These are phyloP conservation scores for Choristoneura fumiferana DNA, from an alignment of 1,140 invertebrate genomes.

Conservation along the genomic window DNA sequence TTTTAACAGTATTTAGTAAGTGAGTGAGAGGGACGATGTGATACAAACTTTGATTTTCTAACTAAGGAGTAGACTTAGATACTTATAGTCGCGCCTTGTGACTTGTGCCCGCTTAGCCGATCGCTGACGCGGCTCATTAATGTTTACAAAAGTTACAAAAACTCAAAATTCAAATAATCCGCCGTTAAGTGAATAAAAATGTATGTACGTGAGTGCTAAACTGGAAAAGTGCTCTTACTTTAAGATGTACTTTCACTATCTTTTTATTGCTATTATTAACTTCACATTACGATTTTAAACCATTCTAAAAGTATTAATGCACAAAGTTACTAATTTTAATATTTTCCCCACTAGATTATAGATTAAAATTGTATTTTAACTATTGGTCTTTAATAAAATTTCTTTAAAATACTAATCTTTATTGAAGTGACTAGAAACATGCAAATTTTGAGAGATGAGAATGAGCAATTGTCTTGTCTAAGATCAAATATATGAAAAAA, in stretches of 20 bases:
- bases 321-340: constrained; percentile 59
- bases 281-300: constrained; percentile 30
- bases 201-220: constrained; percentile 23
- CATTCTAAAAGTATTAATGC: constrained; percentile 33
- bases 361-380: constrained; percentile 49
- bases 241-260: constrained; percentile 30
- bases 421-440: constrained; percentile 59
- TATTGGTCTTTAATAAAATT: constrained; percentile 73
- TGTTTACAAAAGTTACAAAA: background rate
- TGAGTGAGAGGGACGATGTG: too few relatives aligned
- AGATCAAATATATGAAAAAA: constrained; percentile 16
- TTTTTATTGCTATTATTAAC: constrained; percentile 40
- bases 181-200: background rate
- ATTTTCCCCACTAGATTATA: constrained; percentile 41
- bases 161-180: constrained; percentile 14
- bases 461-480: constrained; percentile 62
- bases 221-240: constrained; percentile 34
- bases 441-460: constrained; percentile 50
- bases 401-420: constrained; percentile 49
- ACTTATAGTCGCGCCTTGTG: too few relatives aligned
- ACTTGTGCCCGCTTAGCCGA: too few relatives aligned
- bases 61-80: too few relatives aligned
- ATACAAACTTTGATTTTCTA: too few relatives aligned
- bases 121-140: too few relatives aligned
- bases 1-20: too few relatives aligned